Percentiles rank a stretch among this genome's conserved stretches.
Evolutionary conservation across 2,888 invertebrate species (phyloP).

Genomic region (Halocaridina rubra): DNA sequence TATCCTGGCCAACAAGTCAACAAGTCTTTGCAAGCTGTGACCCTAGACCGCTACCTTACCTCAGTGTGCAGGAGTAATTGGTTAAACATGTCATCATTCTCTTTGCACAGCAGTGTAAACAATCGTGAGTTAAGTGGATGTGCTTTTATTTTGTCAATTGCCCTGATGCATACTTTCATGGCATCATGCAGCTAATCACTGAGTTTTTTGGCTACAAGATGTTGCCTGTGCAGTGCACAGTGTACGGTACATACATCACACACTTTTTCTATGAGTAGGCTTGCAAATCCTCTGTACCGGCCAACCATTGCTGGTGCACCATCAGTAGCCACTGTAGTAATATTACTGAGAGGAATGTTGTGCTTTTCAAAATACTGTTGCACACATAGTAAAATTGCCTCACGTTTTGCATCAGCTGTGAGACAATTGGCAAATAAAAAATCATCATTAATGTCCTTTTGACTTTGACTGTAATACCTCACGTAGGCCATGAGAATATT

Average conservation of each 20-base stretch:
- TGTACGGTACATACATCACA: no score
- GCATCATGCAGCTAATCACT: not conserved
- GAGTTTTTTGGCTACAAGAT: not conserved
- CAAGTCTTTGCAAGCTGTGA: not conserved
- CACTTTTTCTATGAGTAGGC: no score
- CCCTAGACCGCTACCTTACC: not conserved
- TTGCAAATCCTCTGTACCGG: no score
- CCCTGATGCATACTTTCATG: not conserved
- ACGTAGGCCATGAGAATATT: slow-evolving; percentile 42
- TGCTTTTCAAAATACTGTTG: slow-evolving; percentile 37
- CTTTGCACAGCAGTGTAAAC: not conserved
- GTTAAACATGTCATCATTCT: not conserved
- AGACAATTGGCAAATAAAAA: slow-evolving; percentile 36
- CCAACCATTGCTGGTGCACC: no score
- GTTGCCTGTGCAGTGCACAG: not conserved
- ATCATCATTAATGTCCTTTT: slow-evolving; percentile 35
- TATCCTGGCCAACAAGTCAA: slow-evolving; percentile 15
- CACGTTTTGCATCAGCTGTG: slow-evolving; percentile 35
- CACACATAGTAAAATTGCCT: slow-evolving; percentile 37
- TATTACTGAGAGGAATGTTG: slow-evolving; percentile 1
- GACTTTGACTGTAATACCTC: slow-evolving; percentile 18
- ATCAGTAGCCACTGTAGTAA: no score
- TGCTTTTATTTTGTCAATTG: not conserved
- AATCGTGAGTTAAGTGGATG: not conserved
- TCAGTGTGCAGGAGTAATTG: slow-evolving; percentile 4